A percentile compares a stretch with the other conserved stretches of the same genome.
Evolutionary conservation across 2,888 invertebrate species (phyloP).

Genomic region (Latheticus oryzae): DNA sequence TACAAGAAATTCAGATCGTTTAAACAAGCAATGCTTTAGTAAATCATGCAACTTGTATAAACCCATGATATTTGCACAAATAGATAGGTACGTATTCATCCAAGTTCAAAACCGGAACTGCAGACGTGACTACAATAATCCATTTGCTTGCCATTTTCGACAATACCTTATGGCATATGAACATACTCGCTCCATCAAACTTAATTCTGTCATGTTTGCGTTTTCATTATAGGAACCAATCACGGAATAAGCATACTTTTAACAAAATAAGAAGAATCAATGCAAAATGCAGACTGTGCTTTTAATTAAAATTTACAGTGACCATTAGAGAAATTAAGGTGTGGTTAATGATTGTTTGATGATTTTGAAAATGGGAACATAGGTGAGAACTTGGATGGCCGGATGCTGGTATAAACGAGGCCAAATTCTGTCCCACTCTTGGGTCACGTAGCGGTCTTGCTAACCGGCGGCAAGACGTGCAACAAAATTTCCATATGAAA

Average conservation of each 20-base stretch:
- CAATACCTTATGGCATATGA: constrained; percentile 24
- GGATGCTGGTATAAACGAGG: constrained; percentile 39
- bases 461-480: constrained; percentile 43
- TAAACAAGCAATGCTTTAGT: constrained; percentile 2
- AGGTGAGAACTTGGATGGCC: constrained; percentile 30
- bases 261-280: constrained; percentile 4
- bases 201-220: constrained; percentile 21
- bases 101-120: constrained; percentile 23
- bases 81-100: constrained; percentile 26
- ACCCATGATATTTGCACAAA: constrained; percentile 21
- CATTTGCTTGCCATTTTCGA: constrained; percentile 30
- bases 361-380: constrained; percentile 17
- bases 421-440: constrained; percentile 47
- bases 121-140: constrained; percentile 33
- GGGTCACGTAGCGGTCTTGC: constrained; percentile 49
- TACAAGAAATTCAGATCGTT: constrained; percentile 13
- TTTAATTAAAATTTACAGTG: neutral
- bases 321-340: neutral
- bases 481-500: constrained; percentile 36
- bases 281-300: neutral
- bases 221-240: constrained; percentile 7
- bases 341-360: constrained; percentile 7
- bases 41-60: constrained; percentile 8
- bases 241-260: neutral
- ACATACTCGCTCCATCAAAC: constrained; percentile 11